Evolutionary conservation across 2,113 vertebrate genomes (phyloP).

Genomic region (Rutilus rutilus): DNA sequence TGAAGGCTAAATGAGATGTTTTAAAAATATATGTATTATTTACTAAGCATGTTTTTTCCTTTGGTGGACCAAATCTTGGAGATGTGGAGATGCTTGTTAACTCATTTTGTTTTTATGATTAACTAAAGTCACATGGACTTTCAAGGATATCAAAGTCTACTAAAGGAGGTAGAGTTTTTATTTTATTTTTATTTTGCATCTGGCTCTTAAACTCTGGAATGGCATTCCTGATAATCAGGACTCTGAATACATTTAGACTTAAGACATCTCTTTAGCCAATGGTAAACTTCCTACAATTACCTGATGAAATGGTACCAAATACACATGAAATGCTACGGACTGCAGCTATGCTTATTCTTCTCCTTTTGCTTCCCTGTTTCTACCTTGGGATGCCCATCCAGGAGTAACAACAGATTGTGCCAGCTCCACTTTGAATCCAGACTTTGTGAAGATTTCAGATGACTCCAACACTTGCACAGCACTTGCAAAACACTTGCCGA

Average conservation of each 20-base stretch:
- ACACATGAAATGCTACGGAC: background rate
- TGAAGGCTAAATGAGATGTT: conserved; percentile 18
- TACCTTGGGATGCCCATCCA: background rate
- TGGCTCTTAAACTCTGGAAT: too few species aligned
- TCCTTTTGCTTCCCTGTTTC: background rate
- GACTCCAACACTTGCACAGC: too few species aligned
- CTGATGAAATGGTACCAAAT: background rate
- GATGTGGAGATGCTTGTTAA: background rate
- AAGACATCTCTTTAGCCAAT: too few species aligned
- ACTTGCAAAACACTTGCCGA: too few species aligned
- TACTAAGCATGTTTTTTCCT: background rate
- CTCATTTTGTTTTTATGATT: background rate
- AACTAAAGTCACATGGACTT: background rate
- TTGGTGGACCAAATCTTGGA: background rate
- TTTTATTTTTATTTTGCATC: too few species aligned
- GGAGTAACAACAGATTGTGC: too few species aligned
- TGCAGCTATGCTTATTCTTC: background rate
- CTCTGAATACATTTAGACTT: too few species aligned
- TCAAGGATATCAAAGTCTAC: too few species aligned
- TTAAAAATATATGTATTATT: background rate
- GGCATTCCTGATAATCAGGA: too few species aligned
- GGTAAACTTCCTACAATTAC: background rate
- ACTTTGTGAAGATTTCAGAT: too few species aligned
- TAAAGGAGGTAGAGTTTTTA: too few species aligned
- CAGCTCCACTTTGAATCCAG: too few species aligned